A percentile compares a stretch with the other conserved stretches of the same genome.
Evolutionary conservation across 2,888 invertebrate genomes (phyloP).

Genomic region (Tipula lateralis): DNA sequence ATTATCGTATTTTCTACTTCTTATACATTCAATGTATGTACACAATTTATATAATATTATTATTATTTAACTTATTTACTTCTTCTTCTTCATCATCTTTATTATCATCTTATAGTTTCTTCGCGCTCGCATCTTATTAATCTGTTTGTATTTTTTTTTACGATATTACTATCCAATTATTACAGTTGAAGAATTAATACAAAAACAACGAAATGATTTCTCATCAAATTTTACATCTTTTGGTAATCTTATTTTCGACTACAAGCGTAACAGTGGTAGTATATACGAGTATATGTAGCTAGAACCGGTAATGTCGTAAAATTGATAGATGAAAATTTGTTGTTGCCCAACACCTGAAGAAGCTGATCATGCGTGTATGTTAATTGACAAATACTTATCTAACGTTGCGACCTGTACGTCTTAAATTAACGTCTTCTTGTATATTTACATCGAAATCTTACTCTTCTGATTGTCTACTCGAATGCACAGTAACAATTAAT

Average conservation of each 20-base stretch:
- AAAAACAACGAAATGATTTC: not conserved
- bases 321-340: not conserved
- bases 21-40: not conserved
- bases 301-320: not conserved
- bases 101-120: not conserved
- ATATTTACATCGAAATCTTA: not conserved
- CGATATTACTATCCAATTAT: not conserved
- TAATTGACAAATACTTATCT: not conserved
- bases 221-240: not conserved
- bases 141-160: not conserved
- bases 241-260: not conserved
- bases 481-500: not conserved
- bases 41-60: not conserved
- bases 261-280: not conserved
- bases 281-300: no score
- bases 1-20: constrained; percentile 19
- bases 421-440: not conserved
- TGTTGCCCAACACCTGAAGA: not conserved
- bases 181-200: constrained; percentile 7
- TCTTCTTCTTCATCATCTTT: not conserved
- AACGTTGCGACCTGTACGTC: not conserved
- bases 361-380: not conserved
- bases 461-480: not conserved
- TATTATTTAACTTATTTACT: not conserved
- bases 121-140: constrained; percentile 11